Conservation (phyloP, 2,113 vertebrate genomes). For the Nothobranchius furzeri region DNA sequence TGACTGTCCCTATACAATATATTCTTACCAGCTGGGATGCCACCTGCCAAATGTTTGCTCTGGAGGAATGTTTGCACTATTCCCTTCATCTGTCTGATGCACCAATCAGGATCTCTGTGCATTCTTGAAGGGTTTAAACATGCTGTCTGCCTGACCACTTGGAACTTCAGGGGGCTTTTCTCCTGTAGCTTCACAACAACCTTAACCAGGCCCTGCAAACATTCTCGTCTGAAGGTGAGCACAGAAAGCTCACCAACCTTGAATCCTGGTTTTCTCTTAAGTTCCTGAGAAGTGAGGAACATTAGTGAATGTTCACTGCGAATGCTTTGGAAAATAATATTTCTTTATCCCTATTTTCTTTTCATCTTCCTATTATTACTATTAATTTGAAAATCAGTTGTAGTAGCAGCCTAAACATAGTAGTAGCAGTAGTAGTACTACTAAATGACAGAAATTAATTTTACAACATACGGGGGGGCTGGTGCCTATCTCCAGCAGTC, state of each 20-base stretch:
- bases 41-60: neutral
- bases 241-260: neutral
- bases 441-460: too few relatives aligned
- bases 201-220: neutral
- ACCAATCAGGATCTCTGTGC: too few relatives aligned
- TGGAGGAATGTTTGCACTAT: neutral
- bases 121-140: neutral
- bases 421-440: too few relatives aligned
- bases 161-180: neutral
- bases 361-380: too few relatives aligned
- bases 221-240: neutral
- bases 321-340: neutral
- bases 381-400: too few relatives aligned
- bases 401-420: too few relatives aligned
- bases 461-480: neutral
- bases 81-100: too few relatives aligned
- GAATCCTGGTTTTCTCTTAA: neutral
- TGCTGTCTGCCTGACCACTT: neutral
- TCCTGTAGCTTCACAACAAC: neutral
- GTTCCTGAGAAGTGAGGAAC: neutral
- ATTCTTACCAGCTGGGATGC: slow-evolving; percentile 3
- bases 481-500: too few relatives aligned
- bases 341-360: too few relatives aligned
- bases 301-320: neutral
- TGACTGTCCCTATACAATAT: too few relatives aligned